A percentile compares a stretch with the other conserved stretches of the same genome.
Conservation (phyloP, 2,797 vertebrate genomes). For the Poecile montanus region DNA sequence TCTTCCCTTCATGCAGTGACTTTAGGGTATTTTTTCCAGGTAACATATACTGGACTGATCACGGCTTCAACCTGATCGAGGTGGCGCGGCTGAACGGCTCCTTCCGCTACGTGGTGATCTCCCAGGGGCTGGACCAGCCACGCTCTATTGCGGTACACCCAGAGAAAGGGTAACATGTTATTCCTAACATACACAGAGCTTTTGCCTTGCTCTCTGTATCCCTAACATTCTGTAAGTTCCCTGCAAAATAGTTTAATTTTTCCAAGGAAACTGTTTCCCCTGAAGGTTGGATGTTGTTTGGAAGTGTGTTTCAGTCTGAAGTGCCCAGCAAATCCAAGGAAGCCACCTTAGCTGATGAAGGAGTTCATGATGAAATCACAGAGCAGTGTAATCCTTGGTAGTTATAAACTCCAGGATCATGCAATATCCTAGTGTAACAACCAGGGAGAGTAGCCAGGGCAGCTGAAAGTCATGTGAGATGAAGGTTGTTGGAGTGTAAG, state of each 20-base stretch:
- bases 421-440: neutral
- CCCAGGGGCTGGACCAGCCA: slow-evolving; percentile 94
- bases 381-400: neutral
- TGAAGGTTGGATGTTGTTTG: rapidly evolving
- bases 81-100: slow-evolving; percentile 93
- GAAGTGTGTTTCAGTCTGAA: neutral
- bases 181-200: neutral
- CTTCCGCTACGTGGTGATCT: slow-evolving; percentile 94
- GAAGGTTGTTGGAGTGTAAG: neutral
- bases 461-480: neutral
- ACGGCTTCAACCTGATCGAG: slow-evolving; percentile 96
- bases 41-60: slow-evolving; percentile 98
- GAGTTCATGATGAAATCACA: rapidly evolving
- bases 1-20: neutral
- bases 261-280: rapidly evolving
- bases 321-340: neutral
- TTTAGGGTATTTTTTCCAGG: slow-evolving; percentile 74
- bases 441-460: neutral
- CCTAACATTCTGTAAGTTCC: rapidly evolving
- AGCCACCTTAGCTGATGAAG: neutral
- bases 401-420: neutral
- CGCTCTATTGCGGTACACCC: slow-evolving; percentile 93
- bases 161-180: slow-evolving; percentile 88
- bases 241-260: neutral
- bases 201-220: neutral